Evolutionary conservation across 2,888 invertebrate species (phyloP), one percentile per base, ranked within the genome.

Genomic region (Ectemnius cavifrons): DNA sequence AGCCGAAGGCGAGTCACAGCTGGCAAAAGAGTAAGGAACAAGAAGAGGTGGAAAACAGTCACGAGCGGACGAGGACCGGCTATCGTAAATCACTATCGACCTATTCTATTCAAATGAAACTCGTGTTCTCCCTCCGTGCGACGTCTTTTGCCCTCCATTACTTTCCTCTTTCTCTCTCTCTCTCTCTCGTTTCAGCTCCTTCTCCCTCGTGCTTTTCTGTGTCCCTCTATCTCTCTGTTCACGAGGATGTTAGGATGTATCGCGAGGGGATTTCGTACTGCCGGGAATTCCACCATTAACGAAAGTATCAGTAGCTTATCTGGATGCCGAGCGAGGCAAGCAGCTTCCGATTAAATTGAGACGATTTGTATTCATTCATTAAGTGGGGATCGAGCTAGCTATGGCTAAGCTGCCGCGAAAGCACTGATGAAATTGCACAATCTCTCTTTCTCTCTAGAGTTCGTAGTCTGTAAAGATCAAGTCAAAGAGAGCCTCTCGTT

Each of bases 81-180:
- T 81, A 84, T 82, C 85, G 83, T 88, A 88, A 88, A 88, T 87
- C 87, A 86, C 84, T 83, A 85, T 85, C 86, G 84, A 81, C 80
- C 87, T 85, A 88, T 88, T 88, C 87, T 86, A 88, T 88, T 88
- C 86, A 87, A 88, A 88, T 88, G 85, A 87, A 85, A 85, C 85
- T 81, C 81, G 80, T 79, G 75, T 82, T 80, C 81, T 80, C 75
- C 80, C 83, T 80, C 81, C 71, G 68, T 69, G 71, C 71, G 73
- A 81, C 65, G 78, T 72, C 75, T 81, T 78, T 77, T 70, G 65
- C n/a, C 66, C 20, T 2, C 58, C 58, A 65, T 63, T 70, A 61
- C 71, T 69, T 74, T 71, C 60, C 70, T 77, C 69, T 77, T 71
- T 65, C 71, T 73, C 47, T 58, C 63, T n/a, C 5, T 16, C 52